phyloP scores from a whole-genome alignment of 35 echinoderm and acorn worm species.

The Lytechinus variegatus region DNA sequence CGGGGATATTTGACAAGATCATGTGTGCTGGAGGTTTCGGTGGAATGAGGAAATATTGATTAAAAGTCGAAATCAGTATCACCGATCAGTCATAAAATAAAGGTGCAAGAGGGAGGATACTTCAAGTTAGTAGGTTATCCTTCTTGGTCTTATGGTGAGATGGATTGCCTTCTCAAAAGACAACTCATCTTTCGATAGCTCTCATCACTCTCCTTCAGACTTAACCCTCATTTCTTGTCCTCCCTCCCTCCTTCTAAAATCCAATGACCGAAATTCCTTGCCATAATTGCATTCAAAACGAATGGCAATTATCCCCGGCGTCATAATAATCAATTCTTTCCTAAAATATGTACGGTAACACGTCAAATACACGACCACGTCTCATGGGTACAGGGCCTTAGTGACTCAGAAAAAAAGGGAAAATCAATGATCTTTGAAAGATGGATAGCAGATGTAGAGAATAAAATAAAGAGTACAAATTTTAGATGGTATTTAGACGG shows the following conservation, averaged over 20 bases:
- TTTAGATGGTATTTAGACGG: background rate
- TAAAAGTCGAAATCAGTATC: background rate
- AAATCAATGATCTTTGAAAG: background rate
- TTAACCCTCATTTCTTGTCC: background rate
- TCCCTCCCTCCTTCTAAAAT: background rate
- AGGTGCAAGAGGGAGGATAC: background rate
- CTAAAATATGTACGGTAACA: background rate
- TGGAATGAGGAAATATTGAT: background rate
- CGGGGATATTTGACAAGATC: background rate
- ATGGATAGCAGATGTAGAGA: background rate
- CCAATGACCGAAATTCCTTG: background rate
- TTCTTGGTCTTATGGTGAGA: background rate
- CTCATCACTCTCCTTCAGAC: background rate
- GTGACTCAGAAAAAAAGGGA: background rate
- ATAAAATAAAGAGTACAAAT: background rate
- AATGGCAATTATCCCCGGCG: background rate
- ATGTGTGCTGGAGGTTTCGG: background rate
- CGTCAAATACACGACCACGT: background rate
- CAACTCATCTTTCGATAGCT: background rate
- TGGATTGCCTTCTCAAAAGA: background rate
- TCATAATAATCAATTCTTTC: conserved; percentile 21
- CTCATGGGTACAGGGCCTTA: background rate
- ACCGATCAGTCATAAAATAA: background rate
- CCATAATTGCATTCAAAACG: background rate
- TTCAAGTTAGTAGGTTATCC: background rate